Conservation (phyloP, 2,888 invertebrate genomes). For the Tipula helvola region DNA sequence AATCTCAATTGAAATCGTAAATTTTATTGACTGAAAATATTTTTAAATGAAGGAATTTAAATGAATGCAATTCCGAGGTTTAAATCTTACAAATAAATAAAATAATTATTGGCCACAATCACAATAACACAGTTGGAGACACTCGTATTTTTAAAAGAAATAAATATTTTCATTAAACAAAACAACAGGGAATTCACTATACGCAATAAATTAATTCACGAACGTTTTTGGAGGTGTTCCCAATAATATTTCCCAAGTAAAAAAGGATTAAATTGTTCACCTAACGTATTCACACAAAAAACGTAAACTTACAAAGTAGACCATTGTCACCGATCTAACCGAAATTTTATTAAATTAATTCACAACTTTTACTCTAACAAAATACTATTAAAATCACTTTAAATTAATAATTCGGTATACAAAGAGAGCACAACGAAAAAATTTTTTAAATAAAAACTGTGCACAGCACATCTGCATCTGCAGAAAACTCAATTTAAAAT, state of each 20-base stretch:
- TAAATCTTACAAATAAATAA: not conserved
- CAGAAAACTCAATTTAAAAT: constrained; percentile 7
- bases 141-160: not conserved
- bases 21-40: not conserved
- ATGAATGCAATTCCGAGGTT: not conserved
- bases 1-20: not conserved
- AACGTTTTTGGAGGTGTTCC: not conserved
- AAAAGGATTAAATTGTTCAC: not conserved
- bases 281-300: not conserved
- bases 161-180: not conserved
- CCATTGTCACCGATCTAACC: constrained; percentile 15
- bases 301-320: constrained; percentile 18
- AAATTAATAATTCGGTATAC: not conserved
- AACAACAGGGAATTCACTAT: not conserved
- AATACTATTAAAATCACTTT: not conserved
- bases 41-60: not conserved
- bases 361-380: not conserved
- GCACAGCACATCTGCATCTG: constrained; percentile 8
- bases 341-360: not conserved
- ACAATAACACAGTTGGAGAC: not conserved
- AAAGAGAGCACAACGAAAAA: not conserved
- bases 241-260: constrained; percentile 7
- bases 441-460: not conserved
- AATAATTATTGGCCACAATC: not conserved
- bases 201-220: not conserved